These are phyloP conservation scores for Fabriciana adippe DNA, from an alignment of 2,888 invertebrate genomes.

Conservation along the genomic window DNA sequence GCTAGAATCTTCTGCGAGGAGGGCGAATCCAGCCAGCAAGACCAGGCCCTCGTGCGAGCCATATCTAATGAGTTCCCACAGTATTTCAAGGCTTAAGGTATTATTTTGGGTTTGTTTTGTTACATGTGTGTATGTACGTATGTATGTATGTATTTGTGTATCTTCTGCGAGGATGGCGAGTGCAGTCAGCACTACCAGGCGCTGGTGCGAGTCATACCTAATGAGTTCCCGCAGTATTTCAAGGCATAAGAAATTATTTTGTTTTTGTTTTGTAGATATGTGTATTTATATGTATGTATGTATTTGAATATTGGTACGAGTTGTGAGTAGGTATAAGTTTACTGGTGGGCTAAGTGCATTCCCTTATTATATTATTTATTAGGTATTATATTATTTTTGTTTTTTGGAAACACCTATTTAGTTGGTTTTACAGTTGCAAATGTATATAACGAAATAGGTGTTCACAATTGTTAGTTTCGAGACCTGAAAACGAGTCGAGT, in stretches of 20 bases:
- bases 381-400: no score
- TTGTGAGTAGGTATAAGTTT: no score
- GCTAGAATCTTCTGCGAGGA: slow-evolving; percentile 94
- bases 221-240: slow-evolving; percentile 91
- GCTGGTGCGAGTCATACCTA: slow-evolving; percentile 89
- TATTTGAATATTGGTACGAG: no score
- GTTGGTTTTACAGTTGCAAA: no score
- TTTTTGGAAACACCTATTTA: no score
- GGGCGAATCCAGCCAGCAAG: slow-evolving; percentile 86
- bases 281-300: not conserved
- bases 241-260: slow-evolving; percentile 75
- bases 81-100: slow-evolving; percentile 84
- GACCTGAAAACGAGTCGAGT: no score
- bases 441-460: no score
- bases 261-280: not conserved
- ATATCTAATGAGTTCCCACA: slow-evolving; percentile 93
- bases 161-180: slow-evolving; percentile 91
- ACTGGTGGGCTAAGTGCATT: no score
- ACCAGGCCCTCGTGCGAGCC: slow-evolving; percentile 90
- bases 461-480: no score
- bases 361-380: no score
- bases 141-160: slow-evolving; percentile 49
- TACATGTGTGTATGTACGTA: no score
- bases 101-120: not conserved
- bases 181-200: slow-evolving; percentile 89